Conservation (phyloP, 2,888 invertebrate genomes). For the Tupiocoris notatus region DNA sequence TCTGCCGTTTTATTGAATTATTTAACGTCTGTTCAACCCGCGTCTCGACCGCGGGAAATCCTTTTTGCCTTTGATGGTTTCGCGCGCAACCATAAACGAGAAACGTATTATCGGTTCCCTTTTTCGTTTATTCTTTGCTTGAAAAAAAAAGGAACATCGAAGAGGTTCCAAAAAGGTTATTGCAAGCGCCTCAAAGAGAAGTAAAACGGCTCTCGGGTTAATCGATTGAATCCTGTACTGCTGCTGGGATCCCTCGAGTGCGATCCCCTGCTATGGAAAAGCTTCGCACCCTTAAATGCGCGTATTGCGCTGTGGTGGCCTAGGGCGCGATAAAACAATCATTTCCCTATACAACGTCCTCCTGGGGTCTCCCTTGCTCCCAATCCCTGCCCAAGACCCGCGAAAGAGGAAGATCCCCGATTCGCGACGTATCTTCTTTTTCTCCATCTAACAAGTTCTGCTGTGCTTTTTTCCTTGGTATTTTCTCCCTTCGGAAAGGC, state of each 20-base stretch:
- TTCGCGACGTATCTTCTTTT: background rate
- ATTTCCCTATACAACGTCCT: slow-evolving; percentile 36
- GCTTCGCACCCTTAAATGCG: slow-evolving; percentile 17
- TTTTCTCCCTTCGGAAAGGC: background rate
- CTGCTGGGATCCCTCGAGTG: slow-evolving; percentile 22
- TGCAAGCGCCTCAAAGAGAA: slow-evolving; percentile 18
- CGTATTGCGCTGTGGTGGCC: background rate
- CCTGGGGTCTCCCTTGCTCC: slow-evolving; percentile 6
- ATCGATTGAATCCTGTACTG: slow-evolving; percentile 35
- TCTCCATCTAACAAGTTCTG: slow-evolving; percentile 20
- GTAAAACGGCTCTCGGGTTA: slow-evolving; percentile 26
- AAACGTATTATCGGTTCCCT: slow-evolving; percentile 22
- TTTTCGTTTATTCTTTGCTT: background rate
- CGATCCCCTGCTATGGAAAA: slow-evolving; percentile 13
- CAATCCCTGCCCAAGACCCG: background rate
- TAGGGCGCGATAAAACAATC: slow-evolving; percentile 29
- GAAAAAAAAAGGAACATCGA: background rate
- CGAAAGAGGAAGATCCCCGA: background rate
- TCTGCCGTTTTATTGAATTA: background rate
- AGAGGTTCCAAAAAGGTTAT: slow-evolving; percentile 29
- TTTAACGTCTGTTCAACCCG: background rate
- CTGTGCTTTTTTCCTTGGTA: background rate
- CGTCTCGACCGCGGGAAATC: background rate
- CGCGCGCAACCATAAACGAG: slow-evolving; percentile 18
- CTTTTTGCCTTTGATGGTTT: background rate